These are phyloP conservation scores for Acropora yongei DNA, from an alignment of 64 coral and sea anemone species.

Conservation along the genomic window DNA sequence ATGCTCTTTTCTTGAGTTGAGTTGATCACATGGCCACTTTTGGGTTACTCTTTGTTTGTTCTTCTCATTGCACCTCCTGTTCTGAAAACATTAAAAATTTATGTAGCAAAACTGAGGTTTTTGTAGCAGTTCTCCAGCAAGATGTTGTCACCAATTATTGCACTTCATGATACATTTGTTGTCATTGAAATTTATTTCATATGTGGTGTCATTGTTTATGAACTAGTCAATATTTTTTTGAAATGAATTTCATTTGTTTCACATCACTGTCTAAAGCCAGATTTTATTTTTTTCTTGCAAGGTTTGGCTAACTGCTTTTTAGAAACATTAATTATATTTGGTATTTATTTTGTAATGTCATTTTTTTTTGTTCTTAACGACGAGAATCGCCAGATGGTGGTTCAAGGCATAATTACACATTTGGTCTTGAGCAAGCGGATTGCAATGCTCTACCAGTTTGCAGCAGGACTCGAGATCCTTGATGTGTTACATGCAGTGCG, in stretches of 20 bases:
- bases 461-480: slow-evolving; percentile 1
- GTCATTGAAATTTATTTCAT: background rate
- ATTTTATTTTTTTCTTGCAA: background rate
- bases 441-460: background rate
- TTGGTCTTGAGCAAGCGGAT: background rate
- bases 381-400: background rate
- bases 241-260: background rate
- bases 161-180: background rate
- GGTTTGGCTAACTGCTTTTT: background rate
- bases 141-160: background rate
- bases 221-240: background rate
- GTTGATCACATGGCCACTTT: background rate
- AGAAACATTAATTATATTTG: background rate
- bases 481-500: background rate
- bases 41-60: background rate
- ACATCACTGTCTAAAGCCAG: background rate
- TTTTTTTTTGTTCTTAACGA: background rate
- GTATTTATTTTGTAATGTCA: background rate
- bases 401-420: background rate
- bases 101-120: background rate
- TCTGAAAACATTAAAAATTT: background rate
- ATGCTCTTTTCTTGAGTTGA: background rate
- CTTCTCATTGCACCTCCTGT: background rate
- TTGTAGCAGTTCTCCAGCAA: slow-evolving; percentile 6
- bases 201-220: background rate